Conservation (phyloP, 2,888 invertebrate species). For the Latrodectus hesperus region DNA sequence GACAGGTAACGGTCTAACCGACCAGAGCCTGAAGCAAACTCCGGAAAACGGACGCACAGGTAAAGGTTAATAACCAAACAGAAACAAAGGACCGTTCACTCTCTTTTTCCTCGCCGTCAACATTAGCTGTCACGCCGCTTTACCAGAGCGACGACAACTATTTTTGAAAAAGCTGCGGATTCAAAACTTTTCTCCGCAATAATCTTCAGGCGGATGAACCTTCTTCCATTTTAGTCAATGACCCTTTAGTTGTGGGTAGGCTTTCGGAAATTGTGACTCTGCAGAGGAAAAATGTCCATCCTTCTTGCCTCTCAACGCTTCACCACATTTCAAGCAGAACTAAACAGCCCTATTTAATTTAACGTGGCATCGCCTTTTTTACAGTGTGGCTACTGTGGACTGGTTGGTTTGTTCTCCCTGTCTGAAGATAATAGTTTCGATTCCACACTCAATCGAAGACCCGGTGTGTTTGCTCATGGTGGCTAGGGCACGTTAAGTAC, state of each 20-base stretch:
- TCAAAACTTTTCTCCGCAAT: slow-evolving; percentile 46
- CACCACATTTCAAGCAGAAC: slow-evolving; percentile 30
- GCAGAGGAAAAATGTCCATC: slow-evolving; percentile 34
- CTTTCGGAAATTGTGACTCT: background rate
- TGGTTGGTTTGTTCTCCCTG: no score
- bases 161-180: slow-evolving; percentile 53
- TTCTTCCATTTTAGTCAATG: slow-evolving; percentile 50
- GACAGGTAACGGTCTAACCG: slow-evolving; percentile 67
- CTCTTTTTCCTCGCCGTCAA: slow-evolving; percentile 21
- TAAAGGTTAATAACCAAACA: slow-evolving; percentile 62
- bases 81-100: slow-evolving; percentile 55
- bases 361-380: no score
- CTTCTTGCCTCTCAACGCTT: slow-evolving; percentile 49
- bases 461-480: no score
- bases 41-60: background rate
- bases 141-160: slow-evolving; percentile 51
- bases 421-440: no score
- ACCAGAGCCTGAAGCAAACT: slow-evolving; percentile 21
- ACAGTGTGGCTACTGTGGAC: no score
- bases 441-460: no score
- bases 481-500: no score
- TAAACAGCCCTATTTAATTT: background rate
- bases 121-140: slow-evolving; percentile 30
- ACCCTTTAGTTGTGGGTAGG: slow-evolving; percentile 30
- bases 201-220: slow-evolving; percentile 46